Evolutionary conservation across 2,888 invertebrate genomes (phyloP), one percentile per base, ranked within the genome.

Genomic region (Trichogramma dendrolimi): DNA sequence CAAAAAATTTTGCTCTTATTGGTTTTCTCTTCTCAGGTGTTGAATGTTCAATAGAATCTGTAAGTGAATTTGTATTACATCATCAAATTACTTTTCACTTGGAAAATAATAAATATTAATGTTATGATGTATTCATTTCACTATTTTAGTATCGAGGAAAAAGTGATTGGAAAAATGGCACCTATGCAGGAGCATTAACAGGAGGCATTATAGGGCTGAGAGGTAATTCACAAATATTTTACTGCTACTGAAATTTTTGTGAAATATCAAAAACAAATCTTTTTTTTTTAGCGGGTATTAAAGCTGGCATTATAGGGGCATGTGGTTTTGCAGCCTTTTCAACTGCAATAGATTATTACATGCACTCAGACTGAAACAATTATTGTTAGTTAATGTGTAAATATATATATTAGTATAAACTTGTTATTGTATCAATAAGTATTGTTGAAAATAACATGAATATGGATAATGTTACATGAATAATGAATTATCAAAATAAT

Each of bases 281-380:
- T 56, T 58, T 46, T 51, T 68, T 84, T 85, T 67, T 81, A 92
- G 97, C 96, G 78, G 97, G 97, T 56, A 80, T 97, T 11, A 94
- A 92, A 80, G 96, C 98, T 41, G 96, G 95, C 10, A 70, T 96
- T 46, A 81, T 96, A 71, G 98, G 99, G 44, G 98, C 98, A 27
- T 90, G 92, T 56, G 98, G 98, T 8, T 99, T 99, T 83, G 98
- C 98, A 55, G 92, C 93, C 14, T 99, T 99, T 81, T 97, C 97
- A 39, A 93, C 96, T 55, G 89, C 87, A 0, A 97, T 99, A 71
- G 99, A 99, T 80, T 97, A 96, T 80, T 97, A 96, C 77, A 91
- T 97, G 90, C 88, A 83, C 71, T 80, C 63, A 63, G 68, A 64
- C 63, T 70, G 65, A 65, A 50, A 7, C 49, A 43, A 52, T n/a